Evolutionary conservation across 2,888 invertebrate genomes (phyloP), one percentile per base, ranked within the genome.

Genomic region (Nomada hirtipes): DNA sequence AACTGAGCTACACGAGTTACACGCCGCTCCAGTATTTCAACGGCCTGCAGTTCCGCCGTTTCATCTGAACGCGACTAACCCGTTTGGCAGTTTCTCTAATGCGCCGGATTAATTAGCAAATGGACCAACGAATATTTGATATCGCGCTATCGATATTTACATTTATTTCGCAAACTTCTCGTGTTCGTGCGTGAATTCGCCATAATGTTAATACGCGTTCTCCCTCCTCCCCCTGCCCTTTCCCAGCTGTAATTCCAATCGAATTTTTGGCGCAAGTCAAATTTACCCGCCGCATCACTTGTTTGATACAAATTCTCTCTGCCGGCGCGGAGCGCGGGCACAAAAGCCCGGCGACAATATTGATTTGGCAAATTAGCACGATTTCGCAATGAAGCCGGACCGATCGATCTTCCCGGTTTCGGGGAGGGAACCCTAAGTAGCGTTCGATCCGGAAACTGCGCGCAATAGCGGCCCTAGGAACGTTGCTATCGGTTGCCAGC

Each of bases 91-190:
- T 89, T 89, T 92, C 90, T 90, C 90, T 91, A 90, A 90, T 90
- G 86, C 87, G 72, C 79, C 76, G 87, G 90, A 91, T 92, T 93
- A 92, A 92, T 93, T 92, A 92, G 90, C 91, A 93, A 92, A 93
- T 92, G 91, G 90, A 86, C 89, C 91, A 91, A 92, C 91, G 91
- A 90, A 91, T 90, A 88, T 91, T 90, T 88, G 89, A 86, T 86
- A 76, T 75, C 75, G 76, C 18, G 55, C 59, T 44, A n/a, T 20
- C 65, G 44, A 76, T 82, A 73, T 83, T 83, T 83, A 78, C 83
- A 82, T 77, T 82, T 83, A 71, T 83, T 83, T 71, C 47, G 70
- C 60, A n/a, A 78, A 74, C 61, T 84, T 64, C 26, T 23, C 11
- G 36, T 10, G 55, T 72, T 13, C 23, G 63, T 10, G 23, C 42